Evolutionary conservation across 2,888 invertebrate species (phyloP), one percentile per base, ranked within the genome.

Genomic region (Oconnorella tubifera): DNA sequence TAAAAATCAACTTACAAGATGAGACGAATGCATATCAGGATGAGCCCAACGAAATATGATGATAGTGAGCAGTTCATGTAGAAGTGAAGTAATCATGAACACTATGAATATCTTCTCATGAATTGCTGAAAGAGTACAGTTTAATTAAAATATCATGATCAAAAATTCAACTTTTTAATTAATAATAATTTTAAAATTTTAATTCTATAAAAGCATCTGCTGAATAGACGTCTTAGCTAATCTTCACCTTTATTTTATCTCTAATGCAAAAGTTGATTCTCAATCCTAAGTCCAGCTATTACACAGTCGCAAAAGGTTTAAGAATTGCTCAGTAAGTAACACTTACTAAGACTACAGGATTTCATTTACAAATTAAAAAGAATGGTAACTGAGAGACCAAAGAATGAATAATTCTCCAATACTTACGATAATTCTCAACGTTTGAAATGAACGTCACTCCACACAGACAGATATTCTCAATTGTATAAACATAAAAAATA

Each of bases 381-480:
- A 19, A 23, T 27, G 32, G 32, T 29, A 56, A 27, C 10, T 27
- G 57, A n/a, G n/a, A n/a, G n/a, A n/a, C n/a, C 14, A 53, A 53
- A 53, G 10, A 25, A 48, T 14, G 19, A 48, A 10, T 48, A n/a
- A n/a, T n/a, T n/a, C n/a, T n/a, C n/a, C n/a, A n/a, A n/a, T n/a
- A n/a, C 88, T 86, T 86, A 93, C 93, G 86, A 81, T 94, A 94
- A 83, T 92, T 88, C 75, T 89, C 89, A 58, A 89, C 88, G 2
- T 98, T 98, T 50, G 95, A 91, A 86, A 96, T 92, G 79, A 91
- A 88, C 28, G 95, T 92, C 63, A 99, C 84, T n/a, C 90, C 89
- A 68, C 98, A 84, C 61, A 99, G 85, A 64, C 92, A 87, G 66
- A 90, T 77, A 80, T 92, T 91, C 84, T 99, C 98, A 60, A 91